A percentile compares a stretch with the other conserved stretches of the same genome.
These are phyloP conservation scores for Lagopus muta DNA, from an alignment of 2,113 vertebrate species.

Conservation along the genomic window DNA sequence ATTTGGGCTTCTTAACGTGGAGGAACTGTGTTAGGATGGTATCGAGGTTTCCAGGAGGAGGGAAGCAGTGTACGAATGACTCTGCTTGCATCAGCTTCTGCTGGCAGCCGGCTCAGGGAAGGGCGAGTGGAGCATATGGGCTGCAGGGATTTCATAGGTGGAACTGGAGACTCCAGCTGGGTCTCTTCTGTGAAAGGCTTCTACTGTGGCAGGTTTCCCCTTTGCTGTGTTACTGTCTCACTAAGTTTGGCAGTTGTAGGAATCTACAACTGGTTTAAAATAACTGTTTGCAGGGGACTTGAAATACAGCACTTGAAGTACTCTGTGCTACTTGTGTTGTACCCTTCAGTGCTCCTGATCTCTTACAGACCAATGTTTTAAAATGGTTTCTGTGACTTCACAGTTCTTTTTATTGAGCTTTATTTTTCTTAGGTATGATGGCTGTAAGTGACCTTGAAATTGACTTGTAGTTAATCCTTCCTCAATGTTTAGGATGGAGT, in stretches of 20 bases:
- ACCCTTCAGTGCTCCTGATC: not conserved
- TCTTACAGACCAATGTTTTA: accelerated
- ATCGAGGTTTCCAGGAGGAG: not conserved
- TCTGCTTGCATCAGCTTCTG: accelerated
- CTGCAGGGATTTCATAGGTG: accelerated
- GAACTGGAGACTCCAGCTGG: accelerated
- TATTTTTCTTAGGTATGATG: not conserved
- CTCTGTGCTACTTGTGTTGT: no score
- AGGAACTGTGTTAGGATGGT: not conserved
- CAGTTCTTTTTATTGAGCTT: not conserved
- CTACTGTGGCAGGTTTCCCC: accelerated
- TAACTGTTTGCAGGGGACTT: accelerated
- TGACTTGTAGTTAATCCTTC: not conserved
- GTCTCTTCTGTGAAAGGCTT: accelerated
- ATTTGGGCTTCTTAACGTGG: no score
- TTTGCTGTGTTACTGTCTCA: no score
- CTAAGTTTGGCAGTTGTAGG: not conserved
- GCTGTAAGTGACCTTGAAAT: not conserved
- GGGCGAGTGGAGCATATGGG: accelerated
- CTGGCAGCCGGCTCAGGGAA: accelerated
- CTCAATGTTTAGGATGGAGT: conserved; percentile 89
- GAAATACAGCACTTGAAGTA: accelerated
- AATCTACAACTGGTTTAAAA: not conserved
- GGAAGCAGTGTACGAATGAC: no score
- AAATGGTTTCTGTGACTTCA: accelerated